Evolutionary conservation across 1,140 invertebrate genomes (phyloP).

Genomic region (Aphis craccivora): DNA sequence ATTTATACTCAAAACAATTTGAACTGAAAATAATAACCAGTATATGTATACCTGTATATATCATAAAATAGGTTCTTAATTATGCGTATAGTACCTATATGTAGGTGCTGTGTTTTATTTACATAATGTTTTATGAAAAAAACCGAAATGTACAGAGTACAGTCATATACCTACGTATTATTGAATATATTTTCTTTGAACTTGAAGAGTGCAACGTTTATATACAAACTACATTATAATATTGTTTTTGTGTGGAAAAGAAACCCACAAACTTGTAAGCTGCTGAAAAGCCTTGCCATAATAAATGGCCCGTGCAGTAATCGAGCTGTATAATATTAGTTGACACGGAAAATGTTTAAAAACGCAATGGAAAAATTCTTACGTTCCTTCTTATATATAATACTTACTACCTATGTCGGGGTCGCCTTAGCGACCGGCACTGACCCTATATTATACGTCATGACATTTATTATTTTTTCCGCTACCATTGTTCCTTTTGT

Average conservation of each 20-base stretch:
- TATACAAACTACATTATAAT: not conserved
- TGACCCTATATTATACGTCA: not conserved
- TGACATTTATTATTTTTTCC: not conserved
- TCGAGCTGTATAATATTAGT: slow-evolving; percentile 28
- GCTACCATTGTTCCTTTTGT: not conserved
- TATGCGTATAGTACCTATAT: not conserved
- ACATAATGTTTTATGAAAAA: not conserved
- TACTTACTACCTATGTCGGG: not conserved
- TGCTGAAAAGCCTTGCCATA: slow-evolving; percentile 36
- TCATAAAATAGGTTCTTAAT: not conserved
- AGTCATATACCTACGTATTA: not conserved
- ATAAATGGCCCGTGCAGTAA: slow-evolving; percentile 41
- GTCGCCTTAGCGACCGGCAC: slow-evolving; percentile 36
- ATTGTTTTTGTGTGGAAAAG: not conserved
- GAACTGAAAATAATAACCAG: not conserved
- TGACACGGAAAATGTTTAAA: slow-evolving; percentile 1
- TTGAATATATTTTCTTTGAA: not conserved
- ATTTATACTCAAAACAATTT: not conserved
- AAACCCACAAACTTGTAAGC: slow-evolving; percentile 14
- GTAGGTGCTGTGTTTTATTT: not conserved
- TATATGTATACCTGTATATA: not conserved
- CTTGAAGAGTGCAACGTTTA: not conserved
- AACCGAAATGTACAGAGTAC: not conserved
- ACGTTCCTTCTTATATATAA: not conserved
- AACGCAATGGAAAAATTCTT: slow-evolving; percentile 27